Evolutionary conservation across 2,888 invertebrate species (phyloP).

Genomic region (Nymphalis c-album): DNA sequence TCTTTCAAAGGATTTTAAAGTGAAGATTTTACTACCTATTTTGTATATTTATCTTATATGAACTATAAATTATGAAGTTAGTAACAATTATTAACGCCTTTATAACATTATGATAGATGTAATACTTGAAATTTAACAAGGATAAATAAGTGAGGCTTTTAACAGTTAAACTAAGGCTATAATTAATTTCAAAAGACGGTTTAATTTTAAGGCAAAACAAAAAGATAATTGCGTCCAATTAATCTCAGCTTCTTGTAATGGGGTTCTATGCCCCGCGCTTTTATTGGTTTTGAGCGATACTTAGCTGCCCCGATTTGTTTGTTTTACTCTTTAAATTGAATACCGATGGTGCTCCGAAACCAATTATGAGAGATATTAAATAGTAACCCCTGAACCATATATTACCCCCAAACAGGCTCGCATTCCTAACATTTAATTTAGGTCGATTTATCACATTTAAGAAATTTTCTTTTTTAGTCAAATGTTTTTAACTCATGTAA

Average conservation of each 20-base stretch:
- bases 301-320: constrained; percentile 62
- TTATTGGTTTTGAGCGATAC: constrained; percentile 63
- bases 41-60: not conserved
- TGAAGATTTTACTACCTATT: constrained; percentile 10
- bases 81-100: too few relatives aligned
- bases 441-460: not conserved
- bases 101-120: too few relatives aligned
- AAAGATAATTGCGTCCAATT: constrained; percentile 77
- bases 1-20: constrained; percentile 29
- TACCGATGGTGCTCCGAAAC: constrained; percentile 46
- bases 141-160: constrained; percentile 4
- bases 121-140: not conserved
- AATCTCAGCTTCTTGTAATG: constrained; percentile 73
- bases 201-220: constrained; percentile 66
- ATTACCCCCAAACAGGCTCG: constrained; percentile 15
- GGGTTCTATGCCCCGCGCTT: constrained; percentile 52
- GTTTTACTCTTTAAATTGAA: constrained; percentile 55
- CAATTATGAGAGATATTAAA: constrained; percentile 35
- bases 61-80: too few relatives aligned
- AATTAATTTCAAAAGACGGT: constrained; percentile 67
- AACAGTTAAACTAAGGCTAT: constrained; percentile 49
- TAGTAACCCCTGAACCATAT: constrained; percentile 25
- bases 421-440: constrained; percentile 3
- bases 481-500: not conserved
- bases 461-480: not conserved